Evolutionary conservation across 2,113 vertebrate genomes (phyloP), one percentile per base, ranked within the genome.

Genomic region (Sardina pilchardus): DNA sequence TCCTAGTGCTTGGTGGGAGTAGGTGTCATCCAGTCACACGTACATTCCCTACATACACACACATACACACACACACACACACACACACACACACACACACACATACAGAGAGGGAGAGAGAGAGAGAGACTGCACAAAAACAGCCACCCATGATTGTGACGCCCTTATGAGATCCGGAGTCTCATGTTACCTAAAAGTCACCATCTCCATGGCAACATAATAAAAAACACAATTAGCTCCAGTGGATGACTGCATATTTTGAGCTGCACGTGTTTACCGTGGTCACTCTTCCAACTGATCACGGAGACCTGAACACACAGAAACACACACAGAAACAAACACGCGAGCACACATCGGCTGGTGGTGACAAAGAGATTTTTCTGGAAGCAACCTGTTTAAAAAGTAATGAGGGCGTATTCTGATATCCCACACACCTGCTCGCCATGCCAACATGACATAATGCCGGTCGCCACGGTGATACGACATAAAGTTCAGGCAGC

Each of bases 71-170:
- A 78, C 63, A 36, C 30, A 36, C 71, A 34, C 71, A 36, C 17
- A 48, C 48, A 81, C 59, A 81, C 75, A 81, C 83, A 56, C 47
- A 78, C 67, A 75, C 26, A 75, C 67, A 36, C 67, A 75, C 30
- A 36, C 71, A 78, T 5, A 39, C 34, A 42, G 39, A 42, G 39
- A 42, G 39, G 4, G 39, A 42, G 39, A 42, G 39, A 42, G 39
- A 42, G 39, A 42, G 39, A 50, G 48, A 50, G 48, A 50, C 48
- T 50, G 16, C 48, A 50, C 12, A 16, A 71, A 71, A 71, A 71
- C 39, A 21, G 59, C 14, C 30, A 78, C 71, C 12, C 71, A 16
- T 17, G 14, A 16, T 36, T 5, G 34, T 36, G 26, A 78, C 34
- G 71, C 71, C 71, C 34, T 14, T 36, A 36, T 34, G 36, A 34